These are phyloP conservation scores for Parnassius mnemosyne DNA, from an alignment of 2,888 invertebrate genomes.

Conservation along the genomic window DNA sequence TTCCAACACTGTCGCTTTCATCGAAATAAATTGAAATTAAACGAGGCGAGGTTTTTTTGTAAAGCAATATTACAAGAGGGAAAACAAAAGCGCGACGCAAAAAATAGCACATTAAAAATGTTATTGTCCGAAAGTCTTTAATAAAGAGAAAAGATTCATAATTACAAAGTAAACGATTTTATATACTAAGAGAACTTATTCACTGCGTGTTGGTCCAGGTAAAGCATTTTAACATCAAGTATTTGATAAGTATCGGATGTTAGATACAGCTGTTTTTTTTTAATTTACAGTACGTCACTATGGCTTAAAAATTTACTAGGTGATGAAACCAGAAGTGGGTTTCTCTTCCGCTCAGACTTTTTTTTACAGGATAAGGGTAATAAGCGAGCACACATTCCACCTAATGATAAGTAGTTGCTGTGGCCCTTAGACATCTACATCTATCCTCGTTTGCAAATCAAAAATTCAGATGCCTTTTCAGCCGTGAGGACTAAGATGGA, in stretches of 20 bases:
- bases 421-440: no score
- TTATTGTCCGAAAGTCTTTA: slow-evolving; percentile 27
- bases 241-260: not conserved
- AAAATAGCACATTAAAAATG: slow-evolving; percentile 24
- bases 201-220: slow-evolving; percentile 5
- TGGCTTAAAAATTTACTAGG: no score
- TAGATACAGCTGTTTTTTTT: slow-evolving; percentile 2
- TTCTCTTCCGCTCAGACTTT: no score
- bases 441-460: no score
- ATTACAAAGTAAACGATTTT: slow-evolving; percentile 23
- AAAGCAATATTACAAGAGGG: slow-evolving; percentile 20
- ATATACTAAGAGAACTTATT: slow-evolving; percentile 13
- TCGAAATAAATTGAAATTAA: slow-evolving; percentile 25
- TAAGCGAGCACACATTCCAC: no score
- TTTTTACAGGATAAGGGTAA: no score
- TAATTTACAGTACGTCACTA: no score
- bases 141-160: slow-evolving; percentile 25
- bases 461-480: no score
- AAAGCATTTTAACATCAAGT: not conserved
- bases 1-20: slow-evolving; percentile 23
- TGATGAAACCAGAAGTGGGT: no score
- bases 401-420: no score
- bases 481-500: no score
- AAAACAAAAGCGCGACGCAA: slow-evolving; percentile 23
- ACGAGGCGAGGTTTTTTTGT: slow-evolving; percentile 23